Evolutionary conservation across 1,140 invertebrate species (phyloP).

Genomic region (Drosophila elegans): DNA sequence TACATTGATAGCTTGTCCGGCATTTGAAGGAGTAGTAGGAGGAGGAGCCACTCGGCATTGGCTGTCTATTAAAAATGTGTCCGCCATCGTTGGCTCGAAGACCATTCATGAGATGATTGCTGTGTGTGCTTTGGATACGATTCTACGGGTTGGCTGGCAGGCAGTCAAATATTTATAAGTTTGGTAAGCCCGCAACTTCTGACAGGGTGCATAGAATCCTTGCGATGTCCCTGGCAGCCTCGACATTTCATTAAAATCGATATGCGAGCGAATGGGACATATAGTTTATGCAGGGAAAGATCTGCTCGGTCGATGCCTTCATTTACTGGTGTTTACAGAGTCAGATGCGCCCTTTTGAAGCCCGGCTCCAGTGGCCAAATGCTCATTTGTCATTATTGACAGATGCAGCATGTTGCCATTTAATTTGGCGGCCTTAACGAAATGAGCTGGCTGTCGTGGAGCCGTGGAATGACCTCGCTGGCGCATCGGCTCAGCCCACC

Average conservation of each 20-base stretch:
- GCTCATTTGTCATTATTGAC: conserved; percentile 82
- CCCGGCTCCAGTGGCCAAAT: conserved; percentile 54
- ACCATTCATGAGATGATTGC: conserved; percentile 25
- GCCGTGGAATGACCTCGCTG: conserved; percentile 42
- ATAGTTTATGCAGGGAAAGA: conserved; percentile 9
- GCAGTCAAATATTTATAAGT: conserved; percentile 74
- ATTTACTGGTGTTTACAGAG: conserved; percentile 40
- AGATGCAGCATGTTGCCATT: conserved; percentile 77
- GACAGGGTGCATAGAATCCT: conserved; percentile 28
- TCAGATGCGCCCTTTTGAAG: conserved; percentile 27
- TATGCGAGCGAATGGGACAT: conserved; percentile 22
- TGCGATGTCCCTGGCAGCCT: conserved; percentile 31
- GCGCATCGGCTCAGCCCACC: not conserved
- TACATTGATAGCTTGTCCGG: conserved; percentile 47
- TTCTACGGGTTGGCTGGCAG: conserved; percentile 40
- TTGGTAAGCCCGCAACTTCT: conserved; percentile 21
- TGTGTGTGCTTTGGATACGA: conserved; percentile 67
- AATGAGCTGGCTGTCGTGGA: conserved; percentile 60
- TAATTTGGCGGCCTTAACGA: conserved; percentile 80
- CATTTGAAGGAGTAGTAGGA: not conserved
- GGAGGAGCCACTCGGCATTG: conserved; percentile 33
- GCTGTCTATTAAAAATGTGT: conserved; percentile 75
- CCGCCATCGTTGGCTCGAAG: not conserved
- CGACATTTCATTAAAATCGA: conserved; percentile 63
- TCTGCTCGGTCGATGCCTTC: not conserved